Conservation (phyloP, 2,888 invertebrate species). For the Patella pellucida region DNA sequence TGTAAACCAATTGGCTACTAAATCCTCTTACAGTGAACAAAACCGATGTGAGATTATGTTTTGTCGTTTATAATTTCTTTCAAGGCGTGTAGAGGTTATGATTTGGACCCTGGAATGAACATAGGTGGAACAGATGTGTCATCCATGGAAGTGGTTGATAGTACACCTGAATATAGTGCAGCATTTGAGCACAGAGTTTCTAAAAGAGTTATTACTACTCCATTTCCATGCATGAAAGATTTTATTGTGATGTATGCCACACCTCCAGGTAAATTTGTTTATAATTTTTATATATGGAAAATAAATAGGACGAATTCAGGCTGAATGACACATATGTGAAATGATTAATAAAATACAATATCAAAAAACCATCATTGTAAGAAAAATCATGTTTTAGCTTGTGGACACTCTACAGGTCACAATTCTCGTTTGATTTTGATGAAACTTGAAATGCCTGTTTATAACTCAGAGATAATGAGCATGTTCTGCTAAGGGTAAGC, state of each 20-base stretch:
- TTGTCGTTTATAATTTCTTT: background rate
- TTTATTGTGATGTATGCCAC: conserved; percentile 43
- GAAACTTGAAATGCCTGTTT: background rate
- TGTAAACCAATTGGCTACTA: too few relatives aligned
- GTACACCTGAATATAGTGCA: conserved; percentile 79
- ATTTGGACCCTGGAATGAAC: conserved; percentile 46
- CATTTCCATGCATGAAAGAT: conserved; percentile 30
- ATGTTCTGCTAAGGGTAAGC: too few relatives aligned
- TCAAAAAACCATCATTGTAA: background rate
- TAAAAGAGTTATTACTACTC: conserved; percentile 55
- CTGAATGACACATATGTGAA: too few relatives aligned
- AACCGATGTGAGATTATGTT: too few relatives aligned
- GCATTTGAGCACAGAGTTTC: background rate
- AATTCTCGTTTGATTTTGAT: background rate
- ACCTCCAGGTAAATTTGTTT: conserved; percentile 29
- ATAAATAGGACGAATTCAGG: too few relatives aligned
- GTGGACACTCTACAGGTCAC: background rate
- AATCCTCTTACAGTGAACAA: too few relatives aligned
- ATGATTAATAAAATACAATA: too few relatives aligned
- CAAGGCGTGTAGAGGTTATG: conserved; percentile 55
- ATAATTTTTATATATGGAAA: too few relatives aligned
- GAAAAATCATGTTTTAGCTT: background rate
- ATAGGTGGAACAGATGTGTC: conserved; percentile 21
- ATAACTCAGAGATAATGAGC: too few relatives aligned
- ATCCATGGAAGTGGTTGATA: conserved; percentile 68